A percentile compares a stretch with the other conserved stretches of the same genome.
Evolutionary conservation across 1,140 invertebrate species (phyloP).

Genomic region (Berghia stephanieae): DNA sequence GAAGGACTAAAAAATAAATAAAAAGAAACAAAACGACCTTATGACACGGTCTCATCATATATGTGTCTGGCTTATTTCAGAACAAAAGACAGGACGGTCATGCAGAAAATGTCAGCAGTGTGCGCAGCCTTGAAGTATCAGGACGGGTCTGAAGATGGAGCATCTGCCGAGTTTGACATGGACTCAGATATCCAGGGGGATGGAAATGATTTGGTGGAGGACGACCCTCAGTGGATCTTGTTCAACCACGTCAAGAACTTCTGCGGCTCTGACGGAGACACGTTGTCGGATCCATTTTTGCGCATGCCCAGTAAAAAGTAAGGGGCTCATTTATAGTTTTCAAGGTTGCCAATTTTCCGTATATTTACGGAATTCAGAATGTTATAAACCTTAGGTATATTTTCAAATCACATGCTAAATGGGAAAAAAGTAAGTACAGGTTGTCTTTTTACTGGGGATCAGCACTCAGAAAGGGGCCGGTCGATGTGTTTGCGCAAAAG

Average conservation of each 20-base stretch:
- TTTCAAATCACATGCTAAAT: too few species aligned
- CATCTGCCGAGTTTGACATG: conserved; percentile 47
- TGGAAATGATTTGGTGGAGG: conserved; percentile 49
- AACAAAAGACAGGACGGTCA: conserved; percentile 32
- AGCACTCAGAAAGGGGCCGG: too few species aligned
- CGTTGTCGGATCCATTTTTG: conserved; percentile 88
- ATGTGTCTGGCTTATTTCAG: too few species aligned
- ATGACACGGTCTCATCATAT: too few species aligned
- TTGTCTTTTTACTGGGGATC: neutral
- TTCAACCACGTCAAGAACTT: conserved; percentile 80
- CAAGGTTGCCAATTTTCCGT: too few species aligned
- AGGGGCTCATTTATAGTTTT: conserved; percentile 68
- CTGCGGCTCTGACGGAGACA: conserved; percentile 74
- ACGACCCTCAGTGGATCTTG: conserved; percentile 74
- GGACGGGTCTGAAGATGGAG: conserved; percentile 61
- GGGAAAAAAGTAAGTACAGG: conserved; percentile 83
- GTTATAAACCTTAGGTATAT: too few species aligned
- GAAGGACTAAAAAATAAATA: too few species aligned
- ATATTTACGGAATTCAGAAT: too few species aligned
- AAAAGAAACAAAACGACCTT: too few species aligned
- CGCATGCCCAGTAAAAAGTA: conserved; percentile 84
- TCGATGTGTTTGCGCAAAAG: too few species aligned
- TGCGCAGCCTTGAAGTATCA: conserved; percentile 73
- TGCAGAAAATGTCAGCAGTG: conserved; percentile 70
- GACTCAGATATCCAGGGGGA: conserved; percentile 51